Conservation (phyloP, 2,888 invertebrate species). For the Diplazon laetatorius region DNA sequence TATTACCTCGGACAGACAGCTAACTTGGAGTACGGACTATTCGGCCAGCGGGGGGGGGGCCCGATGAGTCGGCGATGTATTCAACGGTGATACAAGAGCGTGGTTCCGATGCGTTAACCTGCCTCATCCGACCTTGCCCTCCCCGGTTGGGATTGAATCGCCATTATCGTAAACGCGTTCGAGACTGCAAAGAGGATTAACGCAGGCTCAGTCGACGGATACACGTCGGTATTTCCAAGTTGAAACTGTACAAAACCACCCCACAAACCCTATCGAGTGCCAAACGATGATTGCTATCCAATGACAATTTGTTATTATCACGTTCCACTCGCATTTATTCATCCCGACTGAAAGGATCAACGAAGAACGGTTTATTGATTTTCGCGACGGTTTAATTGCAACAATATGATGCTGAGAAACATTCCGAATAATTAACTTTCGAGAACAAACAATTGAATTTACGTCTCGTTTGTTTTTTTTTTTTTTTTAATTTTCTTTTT, state of each 20-base stretch:
- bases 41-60: background rate
- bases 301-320: constrained; percentile 44
- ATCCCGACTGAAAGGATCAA: constrained; percentile 43
- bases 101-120: constrained; percentile 20
- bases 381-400: background rate
- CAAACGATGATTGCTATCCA: background rate
- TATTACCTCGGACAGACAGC: background rate
- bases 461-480: no score
- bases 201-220: constrained; percentile 21
- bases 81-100: constrained; percentile 38
- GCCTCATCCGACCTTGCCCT: constrained; percentile 24
- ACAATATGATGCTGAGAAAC: background rate
- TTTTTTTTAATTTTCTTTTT: no score
- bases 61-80: constrained; percentile 38
- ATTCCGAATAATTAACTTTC: background rate
- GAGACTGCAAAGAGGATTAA: constrained; percentile 42
- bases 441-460: background rate
- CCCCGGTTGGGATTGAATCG: constrained; percentile 27
- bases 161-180: constrained; percentile 42
- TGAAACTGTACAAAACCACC: constrained; percentile 8
- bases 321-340: constrained; percentile 27
- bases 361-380: constrained; percentile 15
- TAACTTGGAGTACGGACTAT: constrained; percentile 11
- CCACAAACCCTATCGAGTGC: background rate
- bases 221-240: constrained; percentile 13